Conservation (phyloP, 2,113 vertebrate species). For the Periophthalmus modestus region DNA sequence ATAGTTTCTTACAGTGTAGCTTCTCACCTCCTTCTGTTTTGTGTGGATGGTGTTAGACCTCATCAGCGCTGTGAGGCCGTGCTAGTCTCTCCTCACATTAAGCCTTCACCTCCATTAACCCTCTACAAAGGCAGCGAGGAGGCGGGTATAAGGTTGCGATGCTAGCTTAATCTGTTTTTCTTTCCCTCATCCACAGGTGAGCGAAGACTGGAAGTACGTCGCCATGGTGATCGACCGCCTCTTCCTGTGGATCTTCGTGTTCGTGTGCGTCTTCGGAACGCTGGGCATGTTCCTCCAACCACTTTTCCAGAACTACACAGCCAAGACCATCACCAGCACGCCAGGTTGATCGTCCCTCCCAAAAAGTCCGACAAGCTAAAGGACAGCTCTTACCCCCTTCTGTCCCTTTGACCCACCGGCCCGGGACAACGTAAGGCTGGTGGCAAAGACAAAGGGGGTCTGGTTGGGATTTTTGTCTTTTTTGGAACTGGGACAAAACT, state of each 20-base stretch:
- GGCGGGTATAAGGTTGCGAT: conserved; percentile 1
- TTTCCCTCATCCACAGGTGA: conserved; percentile 79
- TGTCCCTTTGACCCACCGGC: conserved; percentile 38
- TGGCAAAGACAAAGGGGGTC: conserved; percentile 26
- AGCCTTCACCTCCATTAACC: conserved; percentile 71
- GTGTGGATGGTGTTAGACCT: conserved; percentile 59
- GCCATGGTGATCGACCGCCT: conserved; percentile 98
- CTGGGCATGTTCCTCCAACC: conserved; percentile 96
- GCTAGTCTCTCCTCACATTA: conserved; percentile 72
- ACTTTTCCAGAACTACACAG: conserved; percentile 91
- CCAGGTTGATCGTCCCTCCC: conserved; percentile 69
- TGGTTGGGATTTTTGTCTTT: conserved; percentile 52
- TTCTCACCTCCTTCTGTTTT: conserved; percentile 35
- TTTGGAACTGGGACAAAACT: conserved; percentile 50
- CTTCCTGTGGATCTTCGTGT: conserved; percentile 95
- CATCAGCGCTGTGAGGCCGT: conserved; percentile 71
- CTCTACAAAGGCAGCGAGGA: conserved; percentile 4
- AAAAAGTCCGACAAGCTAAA: conserved; percentile 20
- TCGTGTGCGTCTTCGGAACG: conserved; percentile 93
- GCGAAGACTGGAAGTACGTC: conserved; percentile 98
- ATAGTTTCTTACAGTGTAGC: background rate
- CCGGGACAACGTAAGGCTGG: conserved; percentile 54
- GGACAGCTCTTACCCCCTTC: conserved; percentile 46
- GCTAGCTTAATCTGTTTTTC: conserved; percentile 35
- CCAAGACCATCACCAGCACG: conserved; percentile 82